A percentile compares a stretch with the other conserved stretches of the same genome.
Evolutionary conservation across 2,113 vertebrate species (phyloP).

Genomic region (Vulpes vulpes): DNA sequence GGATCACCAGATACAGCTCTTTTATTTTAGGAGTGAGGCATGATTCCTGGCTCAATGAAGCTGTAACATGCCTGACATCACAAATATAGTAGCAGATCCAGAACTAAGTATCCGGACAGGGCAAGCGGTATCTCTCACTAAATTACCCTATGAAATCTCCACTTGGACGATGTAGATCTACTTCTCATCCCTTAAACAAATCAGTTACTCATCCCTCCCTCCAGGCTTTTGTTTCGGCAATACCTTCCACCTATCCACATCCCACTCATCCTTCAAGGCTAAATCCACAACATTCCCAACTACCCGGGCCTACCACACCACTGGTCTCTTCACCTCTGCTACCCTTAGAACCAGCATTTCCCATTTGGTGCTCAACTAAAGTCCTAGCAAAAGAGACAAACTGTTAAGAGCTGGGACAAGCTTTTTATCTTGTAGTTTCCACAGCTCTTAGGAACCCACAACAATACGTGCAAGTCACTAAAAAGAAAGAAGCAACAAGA

Average conservation of each 20-base stretch:
- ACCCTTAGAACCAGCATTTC: background rate
- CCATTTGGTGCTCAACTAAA: background rate
- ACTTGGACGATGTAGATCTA: background rate
- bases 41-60: constrained; percentile 18
- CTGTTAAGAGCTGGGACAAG: background rate
- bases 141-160: background rate
- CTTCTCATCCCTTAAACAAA: background rate
- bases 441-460: background rate
- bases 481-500: background rate
- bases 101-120: background rate
- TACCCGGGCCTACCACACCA: background rate
- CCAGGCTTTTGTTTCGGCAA: background rate
- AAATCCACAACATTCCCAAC: background rate
- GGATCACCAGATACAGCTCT: background rate
- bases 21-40: constrained; percentile 30
- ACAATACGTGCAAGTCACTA: background rate
- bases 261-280: background rate
- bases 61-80: background rate
- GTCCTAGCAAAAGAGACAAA: background rate
- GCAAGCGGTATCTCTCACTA: background rate
- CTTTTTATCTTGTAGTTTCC: background rate
- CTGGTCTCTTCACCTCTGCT: background rate
- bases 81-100: background rate
- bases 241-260: background rate
- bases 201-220: background rate